Base-by-base conservation (phyloP, 2,888 invertebrate species). In the Tyria jacobaeae region DNA sequence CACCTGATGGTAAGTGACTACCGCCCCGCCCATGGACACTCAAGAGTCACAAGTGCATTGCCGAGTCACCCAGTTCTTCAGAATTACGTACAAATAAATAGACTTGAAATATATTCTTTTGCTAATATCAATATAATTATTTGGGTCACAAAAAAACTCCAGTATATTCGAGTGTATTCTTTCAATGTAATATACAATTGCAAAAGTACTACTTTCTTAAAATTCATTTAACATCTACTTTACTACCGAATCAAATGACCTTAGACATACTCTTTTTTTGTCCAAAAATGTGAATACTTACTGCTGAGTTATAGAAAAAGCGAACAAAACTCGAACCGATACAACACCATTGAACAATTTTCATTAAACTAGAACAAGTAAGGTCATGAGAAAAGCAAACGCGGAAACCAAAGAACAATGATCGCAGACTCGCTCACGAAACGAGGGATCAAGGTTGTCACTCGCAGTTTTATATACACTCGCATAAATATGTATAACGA, bases 341-440 rank as follows among this genome's bases (percentile, higher is more conserved):
- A 76, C 15, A 72, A 62, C 74, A 76, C 67, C 66, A 74, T 56
- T 64, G 63, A 80, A 75, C 78, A 78, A 79, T 82, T 82, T 84
- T 70, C 78, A 78, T 57, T 60, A 75, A 85, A 81, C 78, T 83
- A 69, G 84, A 82, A 65, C 81, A 73, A 65, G 68, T 48, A 68
- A 67, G 84, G 85, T 84, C 86, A 82, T 87, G 87, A 80, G 87
- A 88, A 88, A 83, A 71, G 60, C 73, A 78, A 82, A 83, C 71
- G 78, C 78, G 80, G 81, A 83, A 83, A 77, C 74, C 48, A 52
- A 66, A 55, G 71, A 76, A 82, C 83, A 83, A 79, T 79, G 73
- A 74, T 60, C 57, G 63, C 61, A 31, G 51, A 57, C 66, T 70
- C 66, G 60, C 57, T 64, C 60, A 62, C 62, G 56, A 66, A 60